These are phyloP conservation scores for Eutrigla gurnardus DNA, from an alignment of 2,797 vertebrate genomes.

Conservation along the genomic window DNA sequence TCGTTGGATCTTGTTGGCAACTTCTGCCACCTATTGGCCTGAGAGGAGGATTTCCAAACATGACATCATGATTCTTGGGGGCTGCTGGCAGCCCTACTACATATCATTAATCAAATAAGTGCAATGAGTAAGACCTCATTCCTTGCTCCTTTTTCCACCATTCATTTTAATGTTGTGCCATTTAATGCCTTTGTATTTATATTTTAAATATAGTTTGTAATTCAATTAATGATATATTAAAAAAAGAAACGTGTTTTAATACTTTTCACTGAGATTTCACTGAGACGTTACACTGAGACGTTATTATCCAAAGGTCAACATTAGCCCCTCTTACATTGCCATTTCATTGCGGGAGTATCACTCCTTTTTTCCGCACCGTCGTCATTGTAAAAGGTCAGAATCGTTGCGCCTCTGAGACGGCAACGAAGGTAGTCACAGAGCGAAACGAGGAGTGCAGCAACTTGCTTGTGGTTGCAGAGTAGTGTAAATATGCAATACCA, in stretches of 20 bases:
- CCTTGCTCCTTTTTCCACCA: slow-evolving; percentile 1
- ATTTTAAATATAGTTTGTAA: neutral
- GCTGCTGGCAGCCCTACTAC: slow-evolving; percentile 24
- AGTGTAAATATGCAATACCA: no score
- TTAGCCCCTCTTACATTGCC: no score
- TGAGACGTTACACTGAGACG: neutral
- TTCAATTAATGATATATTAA: neutral
- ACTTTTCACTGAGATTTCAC: slow-evolving; percentile 13
- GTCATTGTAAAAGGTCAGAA: no score
- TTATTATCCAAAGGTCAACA: slow-evolving; percentile 16
- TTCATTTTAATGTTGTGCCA: neutral
- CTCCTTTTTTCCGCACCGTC: no score
- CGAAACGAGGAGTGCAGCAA: no score
- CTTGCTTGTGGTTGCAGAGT: no score
- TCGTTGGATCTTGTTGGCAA: slow-evolving; percentile 66
- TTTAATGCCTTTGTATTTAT: slow-evolving; percentile 2
- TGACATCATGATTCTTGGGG: slow-evolving; percentile 51
- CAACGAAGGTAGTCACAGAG: no score
- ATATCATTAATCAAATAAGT: slow-evolving; percentile 46
- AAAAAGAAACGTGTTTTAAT: slow-evolving; percentile 4
- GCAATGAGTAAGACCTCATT: slow-evolving; percentile 19
- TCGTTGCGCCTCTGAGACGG: no score
- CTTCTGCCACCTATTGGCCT: slow-evolving; percentile 86
- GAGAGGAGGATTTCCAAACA: slow-evolving; percentile 68
- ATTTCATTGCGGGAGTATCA: no score